A percentile compares a stretch with the other conserved stretches of the same genome.
phyloP scores from a whole-genome alignment of 2,113 vertebrate species.

The Ranitomeya imitator region DNA sequence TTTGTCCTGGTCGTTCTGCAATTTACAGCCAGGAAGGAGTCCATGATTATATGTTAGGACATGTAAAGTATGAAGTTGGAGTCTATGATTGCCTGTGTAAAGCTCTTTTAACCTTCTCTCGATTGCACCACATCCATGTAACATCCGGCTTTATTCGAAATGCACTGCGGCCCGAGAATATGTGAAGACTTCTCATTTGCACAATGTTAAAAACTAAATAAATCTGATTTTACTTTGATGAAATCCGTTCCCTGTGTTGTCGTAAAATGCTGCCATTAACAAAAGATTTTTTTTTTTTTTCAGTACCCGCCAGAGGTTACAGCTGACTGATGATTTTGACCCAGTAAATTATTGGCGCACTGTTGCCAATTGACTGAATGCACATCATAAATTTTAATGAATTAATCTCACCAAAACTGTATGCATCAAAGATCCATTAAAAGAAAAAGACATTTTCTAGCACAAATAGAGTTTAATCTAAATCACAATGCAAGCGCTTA shows the following conservation, averaged over 20 bases:
- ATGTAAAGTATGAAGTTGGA: not conserved
- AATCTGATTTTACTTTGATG: not conserved
- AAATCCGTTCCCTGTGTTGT: not conserved
- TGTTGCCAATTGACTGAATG: constrained; percentile 28
- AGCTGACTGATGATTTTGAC: constrained; percentile 29
- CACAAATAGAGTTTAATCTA: not conserved
- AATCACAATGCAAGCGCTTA: not conserved
- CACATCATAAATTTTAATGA: constrained; percentile 49
- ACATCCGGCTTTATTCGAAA: not conserved
- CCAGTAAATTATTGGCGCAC: constrained; percentile 23
- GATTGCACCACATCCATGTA: not conserved
- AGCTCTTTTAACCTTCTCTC: not conserved
- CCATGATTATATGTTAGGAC: not conserved
- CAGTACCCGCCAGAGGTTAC: not conserved
- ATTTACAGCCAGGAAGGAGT: not conserved
- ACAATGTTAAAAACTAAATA: not conserved
- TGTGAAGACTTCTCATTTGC: not conserved
- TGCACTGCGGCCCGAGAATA: not conserved
- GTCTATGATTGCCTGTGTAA: not conserved
- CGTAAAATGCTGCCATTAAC: constrained; percentile 28
- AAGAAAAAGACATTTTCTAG: constrained; percentile 7
- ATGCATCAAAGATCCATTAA: constrained; percentile 26
- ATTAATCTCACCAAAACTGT: constrained; percentile 7
- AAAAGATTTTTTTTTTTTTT: not conserved
- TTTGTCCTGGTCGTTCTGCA: not conserved